Evolutionary conservation across 2,888 invertebrate genomes (phyloP), one percentile per base, ranked within the genome.

Genomic region (Artemia sinica): DNA sequence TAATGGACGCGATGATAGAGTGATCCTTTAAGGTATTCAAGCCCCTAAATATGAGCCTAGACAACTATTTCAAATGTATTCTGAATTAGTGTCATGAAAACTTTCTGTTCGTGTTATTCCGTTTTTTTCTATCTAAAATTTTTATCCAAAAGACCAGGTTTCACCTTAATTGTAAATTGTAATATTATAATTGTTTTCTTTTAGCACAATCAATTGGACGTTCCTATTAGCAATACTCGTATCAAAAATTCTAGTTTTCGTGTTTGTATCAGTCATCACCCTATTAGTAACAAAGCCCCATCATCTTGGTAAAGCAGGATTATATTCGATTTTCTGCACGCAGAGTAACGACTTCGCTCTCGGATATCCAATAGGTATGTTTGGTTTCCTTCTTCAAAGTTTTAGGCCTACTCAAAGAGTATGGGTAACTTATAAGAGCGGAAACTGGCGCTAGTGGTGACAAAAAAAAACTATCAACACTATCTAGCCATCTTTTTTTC

Each of bases 261-360:
- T 88, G 75, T 79, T 83, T 70, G 92, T 93, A 14, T 82, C 88
- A 67, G 76, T 86, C 65, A 82, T 93, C 49, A 88, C 89, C 5
- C 75, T 92, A 71, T 77, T 94, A 65, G 84, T 91, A 65, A 78
- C 78, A 65, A 76, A 88, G 75, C 91, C 91, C 8, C 77, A 86
- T 18, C 87, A 91, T 78, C 83, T 87, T 72, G 90, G 90, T 6
- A 84, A 87, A 75, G 90, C 92, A 66, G 95, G 93, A 13, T 82
- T 96, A 70, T 89, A 90, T 82, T 91, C 90, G 18, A 94, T 96
- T 75, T 95, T 95, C 78, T 88, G 90, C 74, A 95, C 95, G 0
- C 95, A 95, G 77, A 94, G 93, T 77, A 96, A 96, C 82, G 96
- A 96, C 79, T 95, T 96, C 80, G 95, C 96, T 28, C 84, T 96